Percentiles rank a stretch among this genome's conserved stretches.
Evolutionary conservation across 2,888 invertebrate species (phyloP).

Genomic region (Ichneumoninae sp.): DNA sequence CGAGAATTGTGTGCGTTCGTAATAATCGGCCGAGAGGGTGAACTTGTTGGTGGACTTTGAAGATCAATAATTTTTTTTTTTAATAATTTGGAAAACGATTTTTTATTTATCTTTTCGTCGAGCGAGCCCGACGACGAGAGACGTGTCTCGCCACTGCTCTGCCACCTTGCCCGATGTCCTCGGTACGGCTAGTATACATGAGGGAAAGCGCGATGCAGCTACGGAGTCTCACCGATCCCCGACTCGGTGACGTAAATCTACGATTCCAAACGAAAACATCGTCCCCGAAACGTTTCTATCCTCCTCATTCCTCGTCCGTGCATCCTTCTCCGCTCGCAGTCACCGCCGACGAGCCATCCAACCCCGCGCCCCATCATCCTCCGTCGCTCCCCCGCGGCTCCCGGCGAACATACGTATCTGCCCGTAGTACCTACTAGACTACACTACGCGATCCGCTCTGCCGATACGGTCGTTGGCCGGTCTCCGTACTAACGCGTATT

Average conservation of each 20-base stretch:
- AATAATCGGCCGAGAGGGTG: neutral
- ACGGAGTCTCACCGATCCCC: constrained; percentile 46
- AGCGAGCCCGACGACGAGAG: neutral
- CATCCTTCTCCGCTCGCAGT: constrained; percentile 39
- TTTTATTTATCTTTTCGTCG: too few species aligned
- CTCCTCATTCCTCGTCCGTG: constrained; percentile 15
- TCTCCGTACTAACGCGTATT: constrained; percentile 43
- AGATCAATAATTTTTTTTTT: too few species aligned
- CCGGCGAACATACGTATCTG: constrained; percentile 12
- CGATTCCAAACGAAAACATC: constrained; percentile 67
- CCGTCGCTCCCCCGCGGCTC: constrained; percentile 30
- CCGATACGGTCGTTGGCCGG: constrained; percentile 63
- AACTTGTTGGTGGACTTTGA: too few species aligned
- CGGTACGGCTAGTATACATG: constrained; percentile 75
- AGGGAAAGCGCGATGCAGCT: constrained; percentile 76
- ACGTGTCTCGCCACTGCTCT: neutral
- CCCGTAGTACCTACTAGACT: constrained; percentile 19
- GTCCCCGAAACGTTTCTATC: constrained; percentile 24
- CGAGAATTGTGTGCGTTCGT: too few species aligned
- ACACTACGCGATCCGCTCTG: constrained; percentile 9
- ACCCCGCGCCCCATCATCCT: constrained; percentile 17
- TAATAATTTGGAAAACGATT: too few species aligned
- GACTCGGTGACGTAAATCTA: constrained; percentile 55
- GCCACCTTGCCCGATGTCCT: constrained; percentile 71
- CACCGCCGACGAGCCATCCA: constrained; percentile 31